Base-by-base conservation (phyloP, 2,888 invertebrate genomes). In the Sabatieria punctata region DNA sequence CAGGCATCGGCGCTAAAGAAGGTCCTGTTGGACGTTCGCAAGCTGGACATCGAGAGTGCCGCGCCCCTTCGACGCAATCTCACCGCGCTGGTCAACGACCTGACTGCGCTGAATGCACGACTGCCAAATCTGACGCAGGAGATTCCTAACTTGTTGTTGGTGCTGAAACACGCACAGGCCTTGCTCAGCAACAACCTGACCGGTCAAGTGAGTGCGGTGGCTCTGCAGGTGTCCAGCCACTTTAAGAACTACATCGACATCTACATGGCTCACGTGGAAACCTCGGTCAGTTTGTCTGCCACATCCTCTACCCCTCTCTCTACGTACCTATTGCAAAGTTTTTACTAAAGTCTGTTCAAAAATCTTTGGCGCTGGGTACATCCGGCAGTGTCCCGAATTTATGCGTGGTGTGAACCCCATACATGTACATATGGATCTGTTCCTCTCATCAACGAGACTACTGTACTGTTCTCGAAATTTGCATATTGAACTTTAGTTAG, bases 221-320 rank as follows among this genome's bases (percentile, higher is more conserved):
- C 39, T 4, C 30, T 3, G 3, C 22, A 33, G 13, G 15, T 37
- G 26, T 19, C 21, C 25, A 18, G 36, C n/a, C 22, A 18, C 15
- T 2, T 35, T 2, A n/a, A 13, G n/a, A 4, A 6, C 22, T 42
- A 43, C 22, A 21, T 47, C 11, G 6, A 24, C 4, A 3, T 15
- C 4, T 47, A 47, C 43, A 21, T 8, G 22, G 15, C 3, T 2
- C 47, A 43, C 23, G 25, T 42, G 13, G 19, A 43, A 4, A 21
- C 21, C 3, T 4, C 26, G 18, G 43, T 38, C 13, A 38, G 38
- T 38, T 38, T 15, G 19, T n/a, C n/a, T n/a, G n/a, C n/a, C n/a
- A n/a, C n/a, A n/a, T n/a, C n/a, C n/a, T n/a, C n/a, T n/a, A n/a
- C n/a, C n/a, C n/a, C n/a, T n/a, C n/a, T n/a, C n/a, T n/a, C n/a